Evolutionary conservation across 2,113 vertebrate species (phyloP).

Genomic region (Irena cyanogastra): DNA sequence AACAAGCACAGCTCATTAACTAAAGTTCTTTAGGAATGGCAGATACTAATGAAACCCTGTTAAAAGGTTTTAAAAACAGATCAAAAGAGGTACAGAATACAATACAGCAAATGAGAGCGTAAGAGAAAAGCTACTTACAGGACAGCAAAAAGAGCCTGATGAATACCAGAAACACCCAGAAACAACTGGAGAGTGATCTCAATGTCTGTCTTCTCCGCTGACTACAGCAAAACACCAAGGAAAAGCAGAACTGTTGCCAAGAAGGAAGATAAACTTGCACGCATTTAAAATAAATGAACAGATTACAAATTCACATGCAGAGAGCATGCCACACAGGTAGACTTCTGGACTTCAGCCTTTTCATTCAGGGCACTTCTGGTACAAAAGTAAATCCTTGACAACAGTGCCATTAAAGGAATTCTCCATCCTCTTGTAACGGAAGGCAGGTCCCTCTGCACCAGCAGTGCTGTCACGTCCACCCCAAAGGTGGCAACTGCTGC

Average conservation of each 20-base stretch:
- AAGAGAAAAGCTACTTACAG: neutral
- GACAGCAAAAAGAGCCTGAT: neutral
- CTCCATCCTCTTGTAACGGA: neutral
- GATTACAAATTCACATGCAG: neutral
- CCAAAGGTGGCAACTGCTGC: neutral
- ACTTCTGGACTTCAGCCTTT: neutral
- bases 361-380: neutral
- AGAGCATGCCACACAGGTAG: neutral
- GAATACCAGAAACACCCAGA: neutral
- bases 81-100: neutral
- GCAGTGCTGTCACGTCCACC: neutral
- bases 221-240: neutral
- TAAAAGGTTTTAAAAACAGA: neutral
- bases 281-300: neutral
- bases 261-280: neutral
- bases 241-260: neutral
- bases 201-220: neutral
- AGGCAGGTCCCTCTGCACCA: neutral
- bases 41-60: neutral
- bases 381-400: neutral
- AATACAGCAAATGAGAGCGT: neutral
- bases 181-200: neutral
- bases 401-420: neutral
- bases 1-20: neutral
- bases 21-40: neutral